phyloP scores from a whole-genome alignment of 92 coral and sea anemone genomes.

The Phymanthus crucifer region DNA sequence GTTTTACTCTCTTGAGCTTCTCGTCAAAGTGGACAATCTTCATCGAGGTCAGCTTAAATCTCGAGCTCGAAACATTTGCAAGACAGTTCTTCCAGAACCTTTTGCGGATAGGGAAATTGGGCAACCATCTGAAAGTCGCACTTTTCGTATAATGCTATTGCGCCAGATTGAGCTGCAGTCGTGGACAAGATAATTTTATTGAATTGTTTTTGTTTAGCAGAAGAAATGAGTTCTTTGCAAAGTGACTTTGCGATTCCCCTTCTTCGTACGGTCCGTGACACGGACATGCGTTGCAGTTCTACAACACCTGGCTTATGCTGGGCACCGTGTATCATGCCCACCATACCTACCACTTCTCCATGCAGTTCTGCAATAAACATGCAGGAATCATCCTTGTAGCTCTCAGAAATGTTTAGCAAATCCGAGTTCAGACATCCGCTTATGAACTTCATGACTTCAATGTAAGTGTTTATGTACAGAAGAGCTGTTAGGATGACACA shows the following conservation, averaged over 20 bases:
- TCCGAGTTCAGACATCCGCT: conserved; percentile 62
- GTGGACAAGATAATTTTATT: conserved; percentile 57
- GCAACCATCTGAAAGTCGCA: conserved; percentile 50
- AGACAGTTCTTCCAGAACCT: conserved; percentile 52
- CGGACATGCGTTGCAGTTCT: conserved; percentile 78
- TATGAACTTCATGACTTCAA: conserved; percentile 53
- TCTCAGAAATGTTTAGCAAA: conserved; percentile 57
- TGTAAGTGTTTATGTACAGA: conserved; percentile 62
- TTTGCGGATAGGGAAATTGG: conserved; percentile 65
- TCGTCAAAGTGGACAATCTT: neutral
- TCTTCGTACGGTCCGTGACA: conserved; percentile 45
- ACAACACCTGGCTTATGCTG: conserved; percentile 63
- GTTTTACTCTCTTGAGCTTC: neutral
- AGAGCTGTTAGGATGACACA: conserved; percentile 62
- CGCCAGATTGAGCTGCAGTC: conserved; percentile 65
- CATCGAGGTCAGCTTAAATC: conserved; percentile 8
- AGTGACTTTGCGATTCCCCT: conserved; percentile 73
- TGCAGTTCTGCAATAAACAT: conserved; percentile 75
- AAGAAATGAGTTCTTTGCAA: conserved; percentile 37
- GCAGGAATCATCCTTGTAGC: conserved; percentile 54
- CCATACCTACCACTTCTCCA: conserved; percentile 78
- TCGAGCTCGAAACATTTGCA: conserved; percentile 58
- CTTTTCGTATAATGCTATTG: conserved; percentile 55
- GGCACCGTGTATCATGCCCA: conserved; percentile 52
- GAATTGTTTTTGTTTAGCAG: conserved; percentile 53